Percentiles rank a stretch among this genome's conserved stretches.
Conservation (phyloP, 2,888 invertebrate genomes). For the Euphydryas editha region DNA sequence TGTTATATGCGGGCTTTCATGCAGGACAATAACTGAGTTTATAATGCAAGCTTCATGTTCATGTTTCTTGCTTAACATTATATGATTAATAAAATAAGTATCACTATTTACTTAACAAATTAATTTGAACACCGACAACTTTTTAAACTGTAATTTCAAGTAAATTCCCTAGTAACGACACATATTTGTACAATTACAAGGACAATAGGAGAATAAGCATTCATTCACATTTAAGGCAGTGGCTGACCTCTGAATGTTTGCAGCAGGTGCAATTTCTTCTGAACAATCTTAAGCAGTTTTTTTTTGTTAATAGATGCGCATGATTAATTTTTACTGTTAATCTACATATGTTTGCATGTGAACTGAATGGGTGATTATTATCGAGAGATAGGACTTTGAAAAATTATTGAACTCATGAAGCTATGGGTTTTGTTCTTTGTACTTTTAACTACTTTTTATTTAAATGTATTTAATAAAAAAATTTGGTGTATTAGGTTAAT, state of each 20-base stretch:
- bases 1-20: too few species aligned
- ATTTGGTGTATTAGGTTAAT: too few species aligned
- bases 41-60: too few species aligned
- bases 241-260: slow-evolving; percentile 33
- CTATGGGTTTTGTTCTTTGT: too few species aligned
- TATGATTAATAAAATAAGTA: too few species aligned
- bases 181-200: slow-evolving; percentile 7
- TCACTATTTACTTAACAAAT: too few species aligned
- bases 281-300: slow-evolving; percentile 17
- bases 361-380: slow-evolving; percentile 29
- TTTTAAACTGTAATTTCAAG: not conserved
- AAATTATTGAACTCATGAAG: too few species aligned
- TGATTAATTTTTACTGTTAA: slow-evolving; percentile 19
- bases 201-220: slow-evolving; percentile 7
- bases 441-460: too few species aligned
- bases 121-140: too few species aligned
- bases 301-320: slow-evolving; percentile 20
- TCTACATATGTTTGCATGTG: slow-evolving; percentile 27
- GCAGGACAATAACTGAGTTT: too few species aligned
- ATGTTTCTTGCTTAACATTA: too few species aligned
- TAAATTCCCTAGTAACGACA: not conserved
- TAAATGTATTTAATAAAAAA: too few species aligned
- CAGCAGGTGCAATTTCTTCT: slow-evolving; percentile 23
- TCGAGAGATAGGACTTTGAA: slow-evolving; percentile 15
- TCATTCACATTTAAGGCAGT: slow-evolving; percentile 31